These are phyloP conservation scores for Microcebus murinus DNA, from an alignment of 2,113 vertebrate genomes.

Conservation along the genomic window DNA sequence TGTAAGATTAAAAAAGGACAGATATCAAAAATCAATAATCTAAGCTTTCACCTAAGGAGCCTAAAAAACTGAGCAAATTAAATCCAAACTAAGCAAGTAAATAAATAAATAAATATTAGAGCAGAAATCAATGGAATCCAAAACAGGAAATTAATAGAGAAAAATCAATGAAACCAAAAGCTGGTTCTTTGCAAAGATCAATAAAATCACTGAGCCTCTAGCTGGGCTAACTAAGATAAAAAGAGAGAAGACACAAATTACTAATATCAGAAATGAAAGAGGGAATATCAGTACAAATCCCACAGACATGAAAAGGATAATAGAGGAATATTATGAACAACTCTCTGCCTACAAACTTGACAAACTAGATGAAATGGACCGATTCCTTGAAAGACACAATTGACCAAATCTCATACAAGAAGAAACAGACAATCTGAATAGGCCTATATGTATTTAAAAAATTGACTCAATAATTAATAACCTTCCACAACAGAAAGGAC, in stretches of 20 bases:
- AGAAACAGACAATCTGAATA: not conserved
- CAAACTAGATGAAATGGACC: not conserved
- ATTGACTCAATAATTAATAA: not conserved
- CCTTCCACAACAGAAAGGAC: not conserved
- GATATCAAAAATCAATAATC: not conserved
- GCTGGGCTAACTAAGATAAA: not conserved
- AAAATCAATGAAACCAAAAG: not conserved
- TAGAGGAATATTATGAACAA: not conserved
- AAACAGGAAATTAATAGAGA: not conserved
- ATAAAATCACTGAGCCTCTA: not conserved
- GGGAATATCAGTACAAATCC: not conserved
- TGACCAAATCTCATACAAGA: not conserved
- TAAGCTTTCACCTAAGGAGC: not conserved
- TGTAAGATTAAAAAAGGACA: not conserved
- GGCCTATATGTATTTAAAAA: not conserved
- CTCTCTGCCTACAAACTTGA: not conserved
- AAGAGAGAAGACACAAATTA: not conserved
- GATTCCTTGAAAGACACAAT: not conserved
- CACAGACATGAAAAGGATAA: not conserved
- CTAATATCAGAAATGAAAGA: not conserved
- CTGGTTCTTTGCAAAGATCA: not conserved
- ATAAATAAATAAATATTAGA: not conserved
- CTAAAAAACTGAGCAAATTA: not conserved
- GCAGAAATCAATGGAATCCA: not conserved
- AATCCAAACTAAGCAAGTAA: not conserved